Evolutionary conservation across 2,888 invertebrate genomes (phyloP).

Genomic region (Heliconius cydno): DNA sequence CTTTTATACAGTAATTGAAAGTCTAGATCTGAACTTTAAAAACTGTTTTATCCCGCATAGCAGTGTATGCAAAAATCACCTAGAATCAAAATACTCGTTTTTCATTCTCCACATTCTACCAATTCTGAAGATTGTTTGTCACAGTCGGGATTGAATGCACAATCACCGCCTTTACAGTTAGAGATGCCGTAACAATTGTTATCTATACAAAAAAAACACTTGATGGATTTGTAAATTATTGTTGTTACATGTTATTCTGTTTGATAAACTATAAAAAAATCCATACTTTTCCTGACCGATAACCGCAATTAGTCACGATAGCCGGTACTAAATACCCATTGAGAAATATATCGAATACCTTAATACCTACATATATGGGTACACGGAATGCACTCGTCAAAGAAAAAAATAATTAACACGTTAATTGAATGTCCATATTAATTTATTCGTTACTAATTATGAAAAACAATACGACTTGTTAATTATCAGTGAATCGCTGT

Average conservation of each 20-base stretch:
- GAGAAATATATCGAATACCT: neutral
- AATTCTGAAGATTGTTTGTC: too few species aligned
- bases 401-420: neutral
- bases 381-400: neutral
- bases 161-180: neutral
- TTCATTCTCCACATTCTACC: too few species aligned
- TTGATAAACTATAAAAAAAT: neutral
- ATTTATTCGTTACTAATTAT: neutral
- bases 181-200: neutral
- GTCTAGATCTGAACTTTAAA: too few species aligned
- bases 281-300: neutral
- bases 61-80: too few species aligned
- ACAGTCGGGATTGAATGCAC: neutral
- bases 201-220: neutral
- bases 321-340: neutral
- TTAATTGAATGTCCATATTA: neutral
- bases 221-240: neutral
- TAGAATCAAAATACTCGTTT: too few species aligned
- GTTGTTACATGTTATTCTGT: neutral
- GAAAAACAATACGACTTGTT: neutral
- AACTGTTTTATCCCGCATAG: too few species aligned
- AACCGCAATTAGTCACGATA: constrained; percentile 21
- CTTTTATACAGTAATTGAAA: too few species aligned
- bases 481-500: neutral
- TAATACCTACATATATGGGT: neutral